Base-by-base conservation (phyloP, 2,888 invertebrate species). In the Ectobius pallidus region DNA sequence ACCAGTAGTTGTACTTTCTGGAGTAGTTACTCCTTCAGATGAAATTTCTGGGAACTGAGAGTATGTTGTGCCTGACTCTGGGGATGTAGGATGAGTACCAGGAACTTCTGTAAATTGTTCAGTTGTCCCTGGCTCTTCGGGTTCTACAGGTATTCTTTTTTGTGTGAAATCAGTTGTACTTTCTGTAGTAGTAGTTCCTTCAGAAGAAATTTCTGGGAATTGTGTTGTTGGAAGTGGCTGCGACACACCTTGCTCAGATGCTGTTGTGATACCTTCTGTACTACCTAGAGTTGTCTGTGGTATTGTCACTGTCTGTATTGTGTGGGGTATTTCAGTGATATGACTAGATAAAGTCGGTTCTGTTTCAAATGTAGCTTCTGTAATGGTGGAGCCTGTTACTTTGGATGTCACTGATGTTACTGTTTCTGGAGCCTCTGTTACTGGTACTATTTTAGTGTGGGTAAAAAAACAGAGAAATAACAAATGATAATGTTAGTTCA, bases 201-300 rank as follows among this genome's bases (percentile, higher is more conserved):
- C 39, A 65, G 65, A 46, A 7, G 11, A 14, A 6, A 16, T 25
- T 63, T 63, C 39, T 14, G 34, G 34, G n/a, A 34, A 18, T 11
- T 20, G 34, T 67, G 44, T 67, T n/a, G 44, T 67, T 18, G n/a
- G 18, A n/a, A n/a, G n/a, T n/a, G n/a, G n/a, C n/a, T n/a, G n/a
- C 20, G 68, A 30, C n/a, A n/a, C n/a, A 20, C 4, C 25, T 30
- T 25, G 27, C 11, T 46, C 68, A 18, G 4, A 3, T 9, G 25
- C 11, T 22, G 46, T 22, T 69, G 69, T 69, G 16, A 4, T 20
- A 69, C 34, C 22, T 20, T 52, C 58, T 14, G 3, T 52, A 34
- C 44, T 30, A 49, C 71, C 62, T 77, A 77, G 78, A 79, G 77
- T 78, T 79, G 79, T 79, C 78, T 77, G 79, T 77, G 78, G 78